A percentile compares a stretch with the other conserved stretches of the same genome.
Evolutionary conservation across 2,797 vertebrate species (phyloP).

Genomic region (Valencia hispanica): DNA sequence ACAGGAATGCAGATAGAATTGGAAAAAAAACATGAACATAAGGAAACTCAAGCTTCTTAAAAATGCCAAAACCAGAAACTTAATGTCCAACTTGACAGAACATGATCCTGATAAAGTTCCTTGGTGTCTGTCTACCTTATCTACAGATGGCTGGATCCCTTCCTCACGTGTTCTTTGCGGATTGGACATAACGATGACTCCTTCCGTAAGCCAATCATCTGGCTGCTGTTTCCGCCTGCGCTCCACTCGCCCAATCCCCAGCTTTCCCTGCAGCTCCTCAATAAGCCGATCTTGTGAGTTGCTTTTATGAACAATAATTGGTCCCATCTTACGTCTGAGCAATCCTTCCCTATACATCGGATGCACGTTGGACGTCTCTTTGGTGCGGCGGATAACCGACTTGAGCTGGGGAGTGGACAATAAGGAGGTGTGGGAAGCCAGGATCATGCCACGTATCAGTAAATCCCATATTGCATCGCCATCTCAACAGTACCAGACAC

Average conservation of each 20-base stretch:
- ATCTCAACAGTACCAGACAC: conserved; percentile 26
- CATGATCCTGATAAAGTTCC: conserved; percentile 7
- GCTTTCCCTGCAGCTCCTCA: conserved; percentile 91
- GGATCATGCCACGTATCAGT: conserved; percentile 34
- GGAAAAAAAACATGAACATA: conserved; percentile 25
- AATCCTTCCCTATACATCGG: conserved; percentile 92
- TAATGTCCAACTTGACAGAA: conserved; percentile 16
- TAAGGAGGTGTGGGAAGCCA: conserved; percentile 43
- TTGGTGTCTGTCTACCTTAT: conserved; percentile 89
- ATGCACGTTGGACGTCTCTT: conserved; percentile 91
- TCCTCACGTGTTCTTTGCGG: conserved; percentile 83
- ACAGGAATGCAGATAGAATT: conserved; percentile 26
- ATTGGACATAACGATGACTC: conserved; percentile 88
- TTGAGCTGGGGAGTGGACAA: conserved; percentile 87
- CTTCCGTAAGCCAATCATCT: conserved; percentile 92
- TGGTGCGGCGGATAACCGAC: conserved; percentile 95
- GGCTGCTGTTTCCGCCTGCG: conserved; percentile 79
- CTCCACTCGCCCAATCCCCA: conserved; percentile 86
- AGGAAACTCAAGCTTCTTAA: neutral
- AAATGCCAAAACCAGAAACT: neutral
- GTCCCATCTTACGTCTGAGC: conserved; percentile 89
- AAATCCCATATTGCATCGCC: conserved; percentile 37
- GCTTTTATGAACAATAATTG: conserved; percentile 90
- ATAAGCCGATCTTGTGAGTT: conserved; percentile 90
- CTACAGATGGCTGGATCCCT: conserved; percentile 82